Percentiles rank a stretch among this genome's conserved stretches.
Conservation (phyloP, 2,113 vertebrate genomes). For the Chrysemys picta region DNA sequence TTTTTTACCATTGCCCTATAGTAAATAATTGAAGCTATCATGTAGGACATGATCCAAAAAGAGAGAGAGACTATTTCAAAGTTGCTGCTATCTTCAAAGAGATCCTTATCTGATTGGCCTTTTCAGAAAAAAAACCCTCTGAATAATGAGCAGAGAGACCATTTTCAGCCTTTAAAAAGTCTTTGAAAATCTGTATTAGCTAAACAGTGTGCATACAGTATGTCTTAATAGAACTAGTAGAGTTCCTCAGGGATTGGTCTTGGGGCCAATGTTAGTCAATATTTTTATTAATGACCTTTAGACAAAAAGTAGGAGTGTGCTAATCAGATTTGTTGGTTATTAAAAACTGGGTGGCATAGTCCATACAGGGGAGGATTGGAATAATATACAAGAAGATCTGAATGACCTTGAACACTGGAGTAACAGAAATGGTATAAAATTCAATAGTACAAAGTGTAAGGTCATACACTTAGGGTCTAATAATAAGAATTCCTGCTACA, state of each 20-base stretch:
- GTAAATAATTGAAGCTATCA: conserved; percentile 75
- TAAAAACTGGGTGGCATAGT: not conserved
- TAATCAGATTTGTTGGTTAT: not conserved
- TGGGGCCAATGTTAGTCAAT: not conserved
- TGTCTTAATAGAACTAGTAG: not conserved
- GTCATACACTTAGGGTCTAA: not conserved
- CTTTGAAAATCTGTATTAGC: not conserved
- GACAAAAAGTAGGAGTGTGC: not conserved
- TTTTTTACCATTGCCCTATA: conserved; percentile 69
- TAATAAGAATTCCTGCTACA: not conserved
- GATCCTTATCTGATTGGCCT: conserved; percentile 36
- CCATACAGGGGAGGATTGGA: not conserved
- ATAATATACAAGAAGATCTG: not conserved
- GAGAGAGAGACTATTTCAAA: conserved; percentile 53
- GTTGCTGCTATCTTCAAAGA: conserved; percentile 48
- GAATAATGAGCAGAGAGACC: conserved; percentile 29
- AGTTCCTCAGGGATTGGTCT: not conserved
- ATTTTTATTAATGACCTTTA: not conserved
- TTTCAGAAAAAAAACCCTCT: conserved; percentile 5
- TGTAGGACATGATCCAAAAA: conserved; percentile 67
- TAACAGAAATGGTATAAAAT: not conserved
- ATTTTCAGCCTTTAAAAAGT: not conserved
- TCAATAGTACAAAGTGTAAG: not conserved
- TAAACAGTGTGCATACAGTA: not conserved
- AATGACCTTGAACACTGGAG: not conserved